phyloP scores from a whole-genome alignment of 2,888 invertebrate species.

The Parapristionchus giblindavisi region DNA sequence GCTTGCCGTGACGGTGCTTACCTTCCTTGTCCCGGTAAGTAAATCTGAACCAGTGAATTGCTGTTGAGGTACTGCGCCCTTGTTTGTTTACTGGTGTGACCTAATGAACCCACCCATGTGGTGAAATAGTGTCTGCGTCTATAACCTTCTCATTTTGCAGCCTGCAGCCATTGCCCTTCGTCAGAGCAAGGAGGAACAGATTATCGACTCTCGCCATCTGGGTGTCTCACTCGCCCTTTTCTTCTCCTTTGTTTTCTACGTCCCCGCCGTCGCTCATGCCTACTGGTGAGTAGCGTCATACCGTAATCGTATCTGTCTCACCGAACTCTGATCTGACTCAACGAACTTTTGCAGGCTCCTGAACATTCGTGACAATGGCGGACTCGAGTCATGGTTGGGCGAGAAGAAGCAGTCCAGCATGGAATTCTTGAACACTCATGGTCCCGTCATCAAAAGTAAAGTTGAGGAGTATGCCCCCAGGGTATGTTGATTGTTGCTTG shows the following conservation, averaged over 20 bases:
- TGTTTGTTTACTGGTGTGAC: background rate
- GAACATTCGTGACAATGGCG: conserved; percentile 23
- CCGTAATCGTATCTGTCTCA: background rate
- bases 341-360: conserved; percentile 1
- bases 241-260: conserved; percentile 20
- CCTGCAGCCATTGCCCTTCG: conserved; percentile 19
- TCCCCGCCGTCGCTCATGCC: conserved; percentile 21
- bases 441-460: background rate
- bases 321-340: background rate
- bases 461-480: conserved; percentile 13
- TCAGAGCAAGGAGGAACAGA: conserved; percentile 26
- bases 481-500: background rate
- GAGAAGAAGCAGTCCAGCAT: background rate
- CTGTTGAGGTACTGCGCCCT: background rate
- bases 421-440: conserved; percentile 17
- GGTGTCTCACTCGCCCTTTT: conserved; percentile 22
- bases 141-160: background rate
- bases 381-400: conserved; percentile 18
- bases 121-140: background rate
- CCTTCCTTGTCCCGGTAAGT: conserved; percentile 13
- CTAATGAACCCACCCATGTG: background rate
- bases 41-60: background rate
- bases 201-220: conserved; percentile 32
- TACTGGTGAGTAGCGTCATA: conserved; percentile 3
- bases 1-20: background rate